Evolutionary conservation across 2,113 vertebrate species (phyloP).

Genomic region (Trinectes maculatus): DNA sequence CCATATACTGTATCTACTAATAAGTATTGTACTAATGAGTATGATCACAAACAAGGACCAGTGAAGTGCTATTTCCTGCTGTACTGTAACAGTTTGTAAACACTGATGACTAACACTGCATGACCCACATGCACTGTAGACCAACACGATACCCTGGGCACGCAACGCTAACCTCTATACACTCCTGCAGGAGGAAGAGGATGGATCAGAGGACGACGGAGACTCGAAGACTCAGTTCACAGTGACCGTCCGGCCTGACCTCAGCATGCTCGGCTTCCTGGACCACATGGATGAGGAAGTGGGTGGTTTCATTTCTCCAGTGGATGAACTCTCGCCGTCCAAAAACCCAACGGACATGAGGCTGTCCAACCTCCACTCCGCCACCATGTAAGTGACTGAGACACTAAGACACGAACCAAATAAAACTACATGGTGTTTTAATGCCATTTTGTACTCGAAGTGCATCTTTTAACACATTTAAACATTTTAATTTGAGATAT

Average conservation of each 20-base stretch:
- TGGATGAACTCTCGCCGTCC: conserved; percentile 90
- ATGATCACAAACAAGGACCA: conserved; percentile 10
- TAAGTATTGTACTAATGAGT: too few species aligned
- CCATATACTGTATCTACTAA: conserved; percentile 11
- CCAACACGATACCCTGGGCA: background rate
- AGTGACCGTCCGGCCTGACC: conserved; percentile 82
- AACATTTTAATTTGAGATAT: background rate
- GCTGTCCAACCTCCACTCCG: conserved; percentile 95
- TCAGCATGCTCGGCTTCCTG: conserved; percentile 86
- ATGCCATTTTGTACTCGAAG: too few species aligned
- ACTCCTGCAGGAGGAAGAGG: conserved; percentile 89
- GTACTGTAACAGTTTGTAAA: conserved; percentile 34
- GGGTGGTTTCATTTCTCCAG: conserved; percentile 93
- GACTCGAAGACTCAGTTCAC: conserved; percentile 82
- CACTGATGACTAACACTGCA: conserved; percentile 57
- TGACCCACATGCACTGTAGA: conserved; percentile 22
- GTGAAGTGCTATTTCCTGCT: conserved; percentile 5
- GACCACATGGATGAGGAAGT: conserved; percentile 91
- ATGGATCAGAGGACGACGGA: conserved; percentile 90
- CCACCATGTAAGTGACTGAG: conserved; percentile 87
- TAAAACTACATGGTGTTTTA: too few species aligned
- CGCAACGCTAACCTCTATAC: background rate
- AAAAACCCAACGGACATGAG: conserved; percentile 88
- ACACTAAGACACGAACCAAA: too few species aligned
- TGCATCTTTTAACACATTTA: background rate